A percentile compares a stretch with the other conserved stretches of the same genome.
Evolutionary conservation across 1,140 invertebrate genomes (phyloP).

Genomic region (Drusus annulatus): DNA sequence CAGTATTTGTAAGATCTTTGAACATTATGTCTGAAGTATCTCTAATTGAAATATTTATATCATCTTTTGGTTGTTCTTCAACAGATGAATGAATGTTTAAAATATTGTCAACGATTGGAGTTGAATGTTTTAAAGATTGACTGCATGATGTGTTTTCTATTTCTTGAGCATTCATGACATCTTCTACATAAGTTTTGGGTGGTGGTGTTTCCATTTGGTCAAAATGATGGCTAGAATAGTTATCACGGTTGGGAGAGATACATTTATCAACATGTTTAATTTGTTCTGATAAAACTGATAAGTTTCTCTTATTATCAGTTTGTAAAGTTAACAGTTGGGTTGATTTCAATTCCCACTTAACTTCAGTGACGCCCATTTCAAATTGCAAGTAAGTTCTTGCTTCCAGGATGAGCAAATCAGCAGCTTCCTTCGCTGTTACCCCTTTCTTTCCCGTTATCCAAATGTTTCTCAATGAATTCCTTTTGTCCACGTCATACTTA

Average conservation of each 20-base stretch:
- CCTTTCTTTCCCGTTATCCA: conserved; percentile 89
- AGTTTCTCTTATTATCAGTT: background rate
- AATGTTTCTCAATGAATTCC: conserved; percentile 79
- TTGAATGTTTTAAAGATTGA: conserved; percentile 17
- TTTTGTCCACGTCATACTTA: conserved; percentile 76
- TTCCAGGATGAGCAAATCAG: conserved; percentile 84
- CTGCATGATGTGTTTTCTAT: background rate
- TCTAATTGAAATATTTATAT: conserved; percentile 8
- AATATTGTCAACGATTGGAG: conserved; percentile 20
- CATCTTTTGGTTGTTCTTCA: background rate
- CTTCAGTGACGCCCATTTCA: conserved; percentile 75
- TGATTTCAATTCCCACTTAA: conserved; percentile 71
- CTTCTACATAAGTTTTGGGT: background rate
- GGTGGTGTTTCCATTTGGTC: background rate
- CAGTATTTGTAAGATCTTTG: conserved; percentile 6
- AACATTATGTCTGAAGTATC: conserved; percentile 17
- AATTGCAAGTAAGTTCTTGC: conserved; percentile 80
- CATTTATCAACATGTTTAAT: background rate
- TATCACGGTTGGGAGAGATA: background rate
- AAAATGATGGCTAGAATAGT: too few species aligned
- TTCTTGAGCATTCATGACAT: background rate
- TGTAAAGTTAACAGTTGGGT: background rate
- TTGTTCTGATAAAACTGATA: background rate
- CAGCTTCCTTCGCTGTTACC: conserved; percentile 87
- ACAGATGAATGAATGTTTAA: background rate